Conservation (phyloP, 2,113 vertebrate species). For the Neotragus moschatus region DNA sequence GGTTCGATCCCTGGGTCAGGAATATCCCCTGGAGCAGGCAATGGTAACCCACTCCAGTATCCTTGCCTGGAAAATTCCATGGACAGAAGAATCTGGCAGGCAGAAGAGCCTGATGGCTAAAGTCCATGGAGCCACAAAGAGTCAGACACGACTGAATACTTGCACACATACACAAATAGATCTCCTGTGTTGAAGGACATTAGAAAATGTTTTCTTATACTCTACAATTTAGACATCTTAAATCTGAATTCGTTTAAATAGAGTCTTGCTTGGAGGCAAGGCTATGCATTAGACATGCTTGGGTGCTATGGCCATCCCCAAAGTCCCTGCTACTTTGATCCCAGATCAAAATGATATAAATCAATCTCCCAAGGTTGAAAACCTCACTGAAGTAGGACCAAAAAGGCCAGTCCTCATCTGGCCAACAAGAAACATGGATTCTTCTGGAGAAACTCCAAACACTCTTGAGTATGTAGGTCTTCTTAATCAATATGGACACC, state of each 20-base stretch:
- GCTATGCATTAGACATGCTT: background rate
- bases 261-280: background rate
- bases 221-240: background rate
- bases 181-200: background rate
- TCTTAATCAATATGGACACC: background rate
- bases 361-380: background rate
- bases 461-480: background rate
- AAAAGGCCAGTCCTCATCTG: background rate
- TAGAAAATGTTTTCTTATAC: background rate
- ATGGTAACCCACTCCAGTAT: background rate
- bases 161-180: background rate
- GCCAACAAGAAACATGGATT: background rate
- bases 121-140: background rate
- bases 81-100: background rate
- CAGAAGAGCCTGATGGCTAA: background rate
- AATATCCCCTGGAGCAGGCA: background rate
- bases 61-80: background rate
- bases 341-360: background rate
- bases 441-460: background rate
- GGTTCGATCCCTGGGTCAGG: background rate
- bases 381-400: background rate
- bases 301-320: background rate
- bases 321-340: background rate
- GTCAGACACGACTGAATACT: background rate
- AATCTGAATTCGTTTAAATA: background rate